Conservation (phyloP, 2,113 vertebrate genomes). For the Stomatorhinus ivindoensis region DNA sequence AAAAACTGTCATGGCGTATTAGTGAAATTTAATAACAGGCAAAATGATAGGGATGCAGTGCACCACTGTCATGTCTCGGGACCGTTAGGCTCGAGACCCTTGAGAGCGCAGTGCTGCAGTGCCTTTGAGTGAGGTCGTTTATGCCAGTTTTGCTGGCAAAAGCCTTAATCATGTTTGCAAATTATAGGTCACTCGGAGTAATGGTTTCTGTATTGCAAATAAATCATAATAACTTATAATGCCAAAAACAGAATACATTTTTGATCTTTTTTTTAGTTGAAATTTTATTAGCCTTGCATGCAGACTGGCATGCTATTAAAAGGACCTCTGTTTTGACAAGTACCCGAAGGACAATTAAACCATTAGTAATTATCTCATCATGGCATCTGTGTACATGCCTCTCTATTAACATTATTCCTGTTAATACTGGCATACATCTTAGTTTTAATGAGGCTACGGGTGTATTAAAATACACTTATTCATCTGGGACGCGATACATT, state of each 20-base stretch:
- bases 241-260: background rate
- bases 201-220: background rate
- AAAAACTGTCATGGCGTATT: background rate
- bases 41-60: background rate
- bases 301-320: background rate
- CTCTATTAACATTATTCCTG: background rate
- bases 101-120: background rate
- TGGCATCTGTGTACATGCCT: background rate
- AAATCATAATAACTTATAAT: background rate
- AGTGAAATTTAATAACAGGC: background rate
- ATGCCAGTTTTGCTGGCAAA: background rate
- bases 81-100: background rate
- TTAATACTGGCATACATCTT: conserved; percentile 2
- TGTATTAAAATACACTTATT: conserved; percentile 8
- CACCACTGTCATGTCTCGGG: background rate
- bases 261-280: background rate
- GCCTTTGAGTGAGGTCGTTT: background rate
- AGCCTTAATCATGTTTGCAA: background rate
- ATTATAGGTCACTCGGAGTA: background rate
- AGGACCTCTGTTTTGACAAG: background rate
- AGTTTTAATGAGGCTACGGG: conserved; percentile 5
- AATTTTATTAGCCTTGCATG: background rate
- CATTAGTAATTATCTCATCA: background rate
- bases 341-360: background rate
- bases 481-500: background rate